A percentile compares a stretch with the other conserved stretches of the same genome.
These are phyloP conservation scores for Melieria picta DNA, from an alignment of 2,888 invertebrate genomes.

Conservation along the genomic window DNA sequence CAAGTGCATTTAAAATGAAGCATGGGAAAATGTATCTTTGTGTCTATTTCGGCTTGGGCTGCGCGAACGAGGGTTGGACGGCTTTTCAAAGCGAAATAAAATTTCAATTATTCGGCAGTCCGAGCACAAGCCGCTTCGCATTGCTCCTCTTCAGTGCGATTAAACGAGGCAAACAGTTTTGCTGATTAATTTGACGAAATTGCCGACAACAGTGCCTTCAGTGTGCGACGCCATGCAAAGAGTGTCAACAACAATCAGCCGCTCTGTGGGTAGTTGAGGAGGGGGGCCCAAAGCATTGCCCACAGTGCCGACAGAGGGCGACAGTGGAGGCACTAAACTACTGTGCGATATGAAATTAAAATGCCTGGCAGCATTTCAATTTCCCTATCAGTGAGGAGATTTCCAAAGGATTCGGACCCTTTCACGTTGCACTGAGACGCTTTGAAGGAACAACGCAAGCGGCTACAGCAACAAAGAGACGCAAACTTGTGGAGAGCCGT, in stretches of 20 bases:
- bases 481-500: too few relatives aligned
- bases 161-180: too few relatives aligned
- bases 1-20: slow-evolving; percentile 23
- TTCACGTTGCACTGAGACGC: not conserved
- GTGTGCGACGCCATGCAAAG: too few relatives aligned
- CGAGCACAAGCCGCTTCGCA: not conserved
- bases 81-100: slow-evolving; percentile 2
- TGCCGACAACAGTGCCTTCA: too few relatives aligned
- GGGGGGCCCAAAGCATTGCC: not conserved
- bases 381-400: slow-evolving; percentile 8
- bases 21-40: slow-evolving; percentile 10
- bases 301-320: not conserved
- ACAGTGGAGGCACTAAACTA: slow-evolving; percentile 13
- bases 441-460: not conserved
- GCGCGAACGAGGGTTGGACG: not conserved
- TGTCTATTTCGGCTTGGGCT: not conserved
- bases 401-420: not conserved
- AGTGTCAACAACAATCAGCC: too few relatives aligned
- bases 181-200: too few relatives aligned
- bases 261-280: not conserved
- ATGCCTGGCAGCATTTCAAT: slow-evolving; percentile 15
- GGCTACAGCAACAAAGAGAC: not conserved
- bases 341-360: slow-evolving; percentile 31
- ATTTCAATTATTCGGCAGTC: too few relatives aligned
- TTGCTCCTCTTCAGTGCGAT: not conserved